phyloP scores from a whole-genome alignment of 2,797 vertebrate genomes.

The Poecilia wingei region DNA sequence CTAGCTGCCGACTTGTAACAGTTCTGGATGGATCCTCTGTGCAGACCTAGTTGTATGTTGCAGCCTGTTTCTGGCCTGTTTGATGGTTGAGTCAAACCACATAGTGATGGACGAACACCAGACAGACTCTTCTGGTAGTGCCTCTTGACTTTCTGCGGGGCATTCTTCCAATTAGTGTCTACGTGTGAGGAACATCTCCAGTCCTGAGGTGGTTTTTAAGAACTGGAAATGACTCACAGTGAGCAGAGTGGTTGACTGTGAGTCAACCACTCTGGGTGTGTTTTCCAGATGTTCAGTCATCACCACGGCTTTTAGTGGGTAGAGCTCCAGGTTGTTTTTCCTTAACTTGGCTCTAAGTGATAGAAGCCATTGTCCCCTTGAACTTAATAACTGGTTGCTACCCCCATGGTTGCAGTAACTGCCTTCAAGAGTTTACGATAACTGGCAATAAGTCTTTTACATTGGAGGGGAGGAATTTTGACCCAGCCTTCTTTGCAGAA shows the following conservation, averaged over 20 bases:
- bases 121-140: neutral
- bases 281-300: neutral
- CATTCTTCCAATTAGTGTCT: neutral
- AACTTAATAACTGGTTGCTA: neutral
- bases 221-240: neutral
- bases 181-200: neutral
- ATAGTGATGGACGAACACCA: neutral
- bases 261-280: neutral
- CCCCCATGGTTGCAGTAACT: neutral
- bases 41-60: neutral
- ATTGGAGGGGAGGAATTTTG: neutral
- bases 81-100: neutral
- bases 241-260: neutral
- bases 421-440: neutral
- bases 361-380: neutral
- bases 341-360: neutral
- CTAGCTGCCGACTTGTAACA: neutral
- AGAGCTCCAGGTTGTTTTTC: neutral
- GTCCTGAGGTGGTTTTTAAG: neutral
- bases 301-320: neutral
- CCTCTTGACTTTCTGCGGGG: neutral
- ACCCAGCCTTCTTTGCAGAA: neutral
- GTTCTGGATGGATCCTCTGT: neutral
- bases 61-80: neutral
- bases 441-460: neutral